Base-by-base conservation (phyloP, 1,140 invertebrate species). In the Araneus ventricosus region DNA sequence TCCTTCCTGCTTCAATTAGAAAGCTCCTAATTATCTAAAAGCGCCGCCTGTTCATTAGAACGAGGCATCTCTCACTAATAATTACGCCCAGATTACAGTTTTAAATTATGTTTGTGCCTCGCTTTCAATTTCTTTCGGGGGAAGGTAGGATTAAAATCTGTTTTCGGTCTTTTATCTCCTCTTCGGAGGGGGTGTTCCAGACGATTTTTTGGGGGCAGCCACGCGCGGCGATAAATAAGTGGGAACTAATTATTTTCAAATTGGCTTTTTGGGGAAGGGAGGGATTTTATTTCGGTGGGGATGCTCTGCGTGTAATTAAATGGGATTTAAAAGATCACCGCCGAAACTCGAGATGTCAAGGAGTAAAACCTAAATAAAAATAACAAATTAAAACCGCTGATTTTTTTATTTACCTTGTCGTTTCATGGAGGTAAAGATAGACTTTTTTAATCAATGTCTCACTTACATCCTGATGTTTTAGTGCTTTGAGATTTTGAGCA, bases 231-330 rank as follows among this genome's bases (percentile, higher is more conserved):
- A 82, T 82, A 27, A 45, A 41, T 7, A 80, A 75, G 70, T 75
- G 70, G 70, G 27, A 37, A 75, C 34, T 75, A 75, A 75, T 75
- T 37, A 75, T 75, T 75, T 75, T 75, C 30, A 75, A 75, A 75
- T 75, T 37, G 34, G 30, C 70, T 75, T 37, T 37, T 75, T 34
- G 30, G 5, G 30, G 2, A 34, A 5, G 17, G 30, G 0, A 14
- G 17, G 2, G 70, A 17, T 30, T 37, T 20, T 20, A 17, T 14
- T 34, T n/a, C n/a, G n/a, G n/a, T n/a, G n/a, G 17, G 10, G 5
- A 4, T 37, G 27, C 20, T 20, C 30, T 17, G 34, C 30, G 34
- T 6, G 14, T 75, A 37, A 75, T 75, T 75, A 75, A 75, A 37
- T 17, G 30, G 30, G 8, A 75, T 75, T 37, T 75, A 75, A 34